Conservation (phyloP, 1,140 invertebrate species). For the Caenorhabditis briggsae region DNA sequence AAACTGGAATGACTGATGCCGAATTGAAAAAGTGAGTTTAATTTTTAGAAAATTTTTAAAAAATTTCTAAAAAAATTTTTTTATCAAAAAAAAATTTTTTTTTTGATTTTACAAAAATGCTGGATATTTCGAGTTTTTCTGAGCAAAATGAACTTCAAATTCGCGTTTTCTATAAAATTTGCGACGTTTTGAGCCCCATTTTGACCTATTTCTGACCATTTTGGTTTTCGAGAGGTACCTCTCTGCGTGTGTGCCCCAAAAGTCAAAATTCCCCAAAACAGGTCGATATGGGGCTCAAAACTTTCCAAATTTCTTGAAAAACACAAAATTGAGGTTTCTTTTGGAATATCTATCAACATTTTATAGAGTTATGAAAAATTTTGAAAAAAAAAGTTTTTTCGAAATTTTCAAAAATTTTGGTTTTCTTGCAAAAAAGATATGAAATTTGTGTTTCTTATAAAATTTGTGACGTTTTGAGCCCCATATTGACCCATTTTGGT, state of each 20-base stretch:
- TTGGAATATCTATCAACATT: no score
- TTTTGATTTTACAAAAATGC: not conserved
- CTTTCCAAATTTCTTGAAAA: no score
- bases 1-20: constrained; percentile 29
- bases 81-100: not conserved
- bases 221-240: not conserved
- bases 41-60: not conserved
- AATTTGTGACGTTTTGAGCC: no score
- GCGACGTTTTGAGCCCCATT: not conserved
- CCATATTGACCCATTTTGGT: no score
- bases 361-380: not conserved
- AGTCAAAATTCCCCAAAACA: not conserved
- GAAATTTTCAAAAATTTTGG: not conserved
- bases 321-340: no score
- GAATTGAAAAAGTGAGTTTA: constrained; percentile 42
- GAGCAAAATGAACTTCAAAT: not conserved
- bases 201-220: not conserved
- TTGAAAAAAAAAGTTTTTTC: not conserved
- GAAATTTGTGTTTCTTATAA: no score
- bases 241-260: not conserved
- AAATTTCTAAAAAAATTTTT: not conserved
- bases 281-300: no score
- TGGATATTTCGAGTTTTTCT: not conserved
- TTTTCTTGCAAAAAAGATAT: no score
- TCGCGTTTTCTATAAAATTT: not conserved